Percentiles rank a stretch among this genome's conserved stretches.
Evolutionary conservation across 2,888 invertebrate genomes (phyloP).

Genomic region (Cephus nigrinus): DNA sequence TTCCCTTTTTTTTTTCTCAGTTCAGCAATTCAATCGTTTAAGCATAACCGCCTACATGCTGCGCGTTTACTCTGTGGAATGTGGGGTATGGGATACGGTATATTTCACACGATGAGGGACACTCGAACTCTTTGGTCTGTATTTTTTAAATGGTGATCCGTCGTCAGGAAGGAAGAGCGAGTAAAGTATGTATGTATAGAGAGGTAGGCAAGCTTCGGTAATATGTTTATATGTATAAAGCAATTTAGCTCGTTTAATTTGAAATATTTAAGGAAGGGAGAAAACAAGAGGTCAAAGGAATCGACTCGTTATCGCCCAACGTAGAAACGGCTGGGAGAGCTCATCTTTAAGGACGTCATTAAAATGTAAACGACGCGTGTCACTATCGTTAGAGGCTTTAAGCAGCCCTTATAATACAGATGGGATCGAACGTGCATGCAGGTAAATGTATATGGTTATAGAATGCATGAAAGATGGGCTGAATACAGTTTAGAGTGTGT

Average conservation of each 20-base stretch:
- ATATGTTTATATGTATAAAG: background rate
- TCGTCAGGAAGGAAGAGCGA: background rate
- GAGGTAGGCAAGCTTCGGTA: background rate
- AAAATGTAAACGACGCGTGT: conserved; percentile 35
- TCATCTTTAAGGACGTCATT: conserved; percentile 21
- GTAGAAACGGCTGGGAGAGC: background rate
- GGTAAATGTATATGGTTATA: background rate
- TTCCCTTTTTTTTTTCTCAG: background rate
- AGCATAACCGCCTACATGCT: background rate
- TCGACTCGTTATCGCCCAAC: conserved; percentile 31
- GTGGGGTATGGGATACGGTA: background rate
- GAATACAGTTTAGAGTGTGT: background rate
- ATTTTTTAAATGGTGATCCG: background rate
- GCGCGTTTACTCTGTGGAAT: background rate
- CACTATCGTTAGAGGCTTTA: conserved; percentile 10
- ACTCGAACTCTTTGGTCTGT: background rate
- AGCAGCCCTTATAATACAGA: too few species aligned
- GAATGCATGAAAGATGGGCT: background rate
- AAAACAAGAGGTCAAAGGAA: conserved; percentile 1
- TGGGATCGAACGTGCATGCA: background rate
- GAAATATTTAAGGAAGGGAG: background rate
- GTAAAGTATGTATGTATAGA: background rate
- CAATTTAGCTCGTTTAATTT: background rate
- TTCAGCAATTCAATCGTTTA: background rate
- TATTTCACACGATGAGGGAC: background rate